Base-by-base conservation (phyloP, 2,888 invertebrate species). In the Aethes cnicana region DNA sequence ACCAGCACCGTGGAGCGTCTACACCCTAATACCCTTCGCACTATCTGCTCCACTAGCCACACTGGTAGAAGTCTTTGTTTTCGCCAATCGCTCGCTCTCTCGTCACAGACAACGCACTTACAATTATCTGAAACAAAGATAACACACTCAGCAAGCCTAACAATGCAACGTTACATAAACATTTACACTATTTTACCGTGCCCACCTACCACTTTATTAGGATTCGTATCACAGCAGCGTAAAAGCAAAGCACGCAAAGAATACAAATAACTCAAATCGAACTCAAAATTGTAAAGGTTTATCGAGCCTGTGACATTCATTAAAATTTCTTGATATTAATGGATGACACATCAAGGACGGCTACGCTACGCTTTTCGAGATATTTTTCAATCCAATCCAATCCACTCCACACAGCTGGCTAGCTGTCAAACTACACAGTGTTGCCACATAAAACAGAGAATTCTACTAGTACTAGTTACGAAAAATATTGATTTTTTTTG, bases 291-390 rank as follows among this genome's bases (percentile, higher is more conserved):
- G 61, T 56, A 36, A 54, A 61, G 59, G 55, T 49, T 58, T 55
- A 58, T 56, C 59, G 68, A 70, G 59, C 77, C 71, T 32, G 39
- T n/a, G 77, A 83, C 78, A 81, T 79, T 82, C 77, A 63, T 58
- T 61, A 68, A 66, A 78, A 83, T 76, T 71, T 76, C 76, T 74
- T 74, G 75, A n/a, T 69, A 81, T 37, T 46, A 52, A 83, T 80
- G 78, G 85, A 84, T 86, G 88, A 88, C 88, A 86, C 84, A 85
- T 80, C 87, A 85, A 87, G 82, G 84, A 81, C 83, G 78, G 74
- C 67, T 77, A 73, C 66, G 72, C 65, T 66, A 58, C 59, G 63
- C 57, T 65, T 80, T 78, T 64, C 76, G 52, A 81, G 70, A 74
- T 84, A 85, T 84, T 85, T 44, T 85, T 87, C n/a, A n/a, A n/a